These are phyloP conservation scores for Pinna nobilis DNA, from an alignment of 1,140 invertebrate species.

Conservation along the genomic window DNA sequence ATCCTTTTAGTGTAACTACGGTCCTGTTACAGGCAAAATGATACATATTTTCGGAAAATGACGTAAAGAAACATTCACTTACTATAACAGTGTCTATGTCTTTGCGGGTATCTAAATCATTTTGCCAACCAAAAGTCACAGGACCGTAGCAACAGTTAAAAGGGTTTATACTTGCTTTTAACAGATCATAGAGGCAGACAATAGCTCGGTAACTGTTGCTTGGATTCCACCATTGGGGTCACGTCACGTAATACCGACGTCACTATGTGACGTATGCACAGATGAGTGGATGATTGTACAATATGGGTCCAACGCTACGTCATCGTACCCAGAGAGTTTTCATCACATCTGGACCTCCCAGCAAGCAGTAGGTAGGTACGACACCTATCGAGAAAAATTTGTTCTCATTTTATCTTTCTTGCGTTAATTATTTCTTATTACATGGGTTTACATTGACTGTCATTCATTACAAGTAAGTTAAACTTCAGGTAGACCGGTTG, in stretches of 20 bases:
- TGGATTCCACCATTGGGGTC: conserved; percentile 61
- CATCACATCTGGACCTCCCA: conserved; percentile 44
- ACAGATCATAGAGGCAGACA: conserved; percentile 49
- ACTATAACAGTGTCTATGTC: neutral
- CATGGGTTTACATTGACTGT: too few relatives aligned
- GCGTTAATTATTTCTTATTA: too few relatives aligned
- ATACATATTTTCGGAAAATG: neutral
- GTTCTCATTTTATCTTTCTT: too few relatives aligned
- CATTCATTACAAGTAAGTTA: too few relatives aligned
- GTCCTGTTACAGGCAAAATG: neutral
- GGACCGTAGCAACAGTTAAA: too few relatives aligned
- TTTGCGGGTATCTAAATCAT: neutral
- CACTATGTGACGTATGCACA: conserved; percentile 49
- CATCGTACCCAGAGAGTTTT: conserved; percentile 36
- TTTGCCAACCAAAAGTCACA: neutral
- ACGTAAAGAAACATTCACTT: neutral
- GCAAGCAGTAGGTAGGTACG: conserved; percentile 62
- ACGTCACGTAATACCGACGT: conserved; percentile 2
- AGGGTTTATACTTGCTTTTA: too few relatives aligned
- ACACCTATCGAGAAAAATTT: too few relatives aligned
- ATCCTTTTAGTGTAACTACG: neutral
- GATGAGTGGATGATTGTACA: conserved; percentile 48
- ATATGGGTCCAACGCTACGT: conserved; percentile 56
- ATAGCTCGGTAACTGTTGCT: conserved; percentile 43
- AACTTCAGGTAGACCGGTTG: too few relatives aligned